These are phyloP conservation scores for Caenorhabditis sulstoni DNA, from an alignment of 2,888 invertebrate genomes.

Conservation along the genomic window DNA sequence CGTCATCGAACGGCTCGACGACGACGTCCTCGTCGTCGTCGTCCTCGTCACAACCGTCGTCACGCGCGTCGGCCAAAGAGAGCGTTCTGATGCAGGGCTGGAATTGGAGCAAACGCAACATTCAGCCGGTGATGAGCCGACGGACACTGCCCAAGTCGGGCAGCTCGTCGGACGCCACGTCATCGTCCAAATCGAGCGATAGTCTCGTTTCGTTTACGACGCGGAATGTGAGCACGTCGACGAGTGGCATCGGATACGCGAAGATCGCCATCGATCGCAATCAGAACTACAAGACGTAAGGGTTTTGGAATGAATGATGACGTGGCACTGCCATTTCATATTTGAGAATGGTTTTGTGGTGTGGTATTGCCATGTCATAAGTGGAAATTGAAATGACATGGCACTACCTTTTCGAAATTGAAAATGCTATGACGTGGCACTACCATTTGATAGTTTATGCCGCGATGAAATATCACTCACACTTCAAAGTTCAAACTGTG, in stretches of 20 bases:
- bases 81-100: slow-evolving; percentile 68
- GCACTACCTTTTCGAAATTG: no score
- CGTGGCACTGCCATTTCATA: no score
- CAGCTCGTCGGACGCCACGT: slow-evolving; percentile 54
- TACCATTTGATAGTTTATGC: no score
- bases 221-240: slow-evolving; percentile 36
- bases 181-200: slow-evolving; percentile 50
- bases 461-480: no score
- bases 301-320: no score
- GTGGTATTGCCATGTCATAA: no score
- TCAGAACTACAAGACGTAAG: slow-evolving; percentile 86
- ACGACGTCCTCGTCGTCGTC: no score
- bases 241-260: slow-evolving; percentile 43
- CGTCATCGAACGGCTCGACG: slow-evolving; percentile 34
- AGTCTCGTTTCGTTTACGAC: slow-evolving; percentile 49
- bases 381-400: no score
- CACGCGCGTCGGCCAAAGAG: slow-evolving; percentile 36
- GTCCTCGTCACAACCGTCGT: no score
- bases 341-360: no score
- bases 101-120: slow-evolving; percentile 69
- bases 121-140: slow-evolving; percentile 64
- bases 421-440: no score
- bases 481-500: no score
- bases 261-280: slow-evolving; percentile 80
- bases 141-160: slow-evolving; percentile 55